Evolutionary conservation across 1,140 invertebrate species (phyloP).

Genomic region (Mylabris phalerata): DNA sequence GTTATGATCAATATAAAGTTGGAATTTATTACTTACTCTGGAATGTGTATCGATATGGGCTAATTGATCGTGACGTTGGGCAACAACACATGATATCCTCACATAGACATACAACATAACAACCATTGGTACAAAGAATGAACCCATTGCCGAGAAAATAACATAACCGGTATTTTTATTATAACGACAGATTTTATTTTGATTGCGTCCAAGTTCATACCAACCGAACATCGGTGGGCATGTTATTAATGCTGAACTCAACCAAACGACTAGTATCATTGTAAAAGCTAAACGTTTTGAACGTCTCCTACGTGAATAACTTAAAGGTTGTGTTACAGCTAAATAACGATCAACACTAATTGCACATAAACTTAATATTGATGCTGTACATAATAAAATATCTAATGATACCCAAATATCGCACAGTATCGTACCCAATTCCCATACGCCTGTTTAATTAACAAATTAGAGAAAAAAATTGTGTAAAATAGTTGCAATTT

Average conservation of each 20-base stretch:
- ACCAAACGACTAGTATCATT: slow-evolving; percentile 79
- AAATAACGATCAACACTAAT: slow-evolving; percentile 82
- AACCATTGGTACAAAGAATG: slow-evolving; percentile 84
- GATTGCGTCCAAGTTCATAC: slow-evolving; percentile 55
- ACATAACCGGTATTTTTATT: slow-evolving; percentile 81
- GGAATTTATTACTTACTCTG: slow-evolving; percentile 21
- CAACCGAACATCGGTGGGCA: slow-evolving; percentile 78
- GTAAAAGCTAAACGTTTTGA: slow-evolving; percentile 69
- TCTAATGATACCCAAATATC: slow-evolving; percentile 90
- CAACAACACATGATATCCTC: slow-evolving; percentile 79
- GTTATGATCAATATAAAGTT: neutral
- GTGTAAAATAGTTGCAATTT: slow-evolving; percentile 30
- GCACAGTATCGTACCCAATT: slow-evolving; percentile 70
- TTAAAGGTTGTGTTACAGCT: slow-evolving; percentile 77
- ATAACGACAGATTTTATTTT: slow-evolving; percentile 57
- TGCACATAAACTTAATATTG: slow-evolving; percentile 71
- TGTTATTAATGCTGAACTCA: slow-evolving; percentile 71
- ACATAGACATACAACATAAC: slow-evolving; percentile 91
- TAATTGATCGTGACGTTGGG: slow-evolving; percentile 50
- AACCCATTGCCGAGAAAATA: slow-evolving; percentile 85
- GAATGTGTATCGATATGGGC: slow-evolving; percentile 35
- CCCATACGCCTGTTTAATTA: slow-evolving; percentile 57
- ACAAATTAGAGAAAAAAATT: neutral
- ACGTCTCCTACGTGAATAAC: slow-evolving; percentile 68
- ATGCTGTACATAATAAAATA: slow-evolving; percentile 84